Conservation (phyloP, 2,888 invertebrate genomes). For the Sericinus montela region DNA sequence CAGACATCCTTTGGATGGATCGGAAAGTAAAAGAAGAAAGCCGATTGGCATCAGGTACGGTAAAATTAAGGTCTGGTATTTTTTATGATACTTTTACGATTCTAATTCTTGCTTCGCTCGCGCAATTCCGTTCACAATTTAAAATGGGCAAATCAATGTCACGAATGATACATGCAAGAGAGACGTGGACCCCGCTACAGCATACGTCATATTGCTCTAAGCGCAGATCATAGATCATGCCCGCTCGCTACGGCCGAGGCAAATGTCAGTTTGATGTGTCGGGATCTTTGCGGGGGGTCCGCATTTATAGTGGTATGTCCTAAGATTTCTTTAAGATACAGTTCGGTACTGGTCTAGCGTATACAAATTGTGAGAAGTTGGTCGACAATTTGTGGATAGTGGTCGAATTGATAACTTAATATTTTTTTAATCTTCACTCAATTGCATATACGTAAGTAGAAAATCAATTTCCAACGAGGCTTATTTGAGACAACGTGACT, state of each 20-base stretch:
- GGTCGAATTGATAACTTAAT: too few species aligned
- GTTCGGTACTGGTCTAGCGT: neutral
- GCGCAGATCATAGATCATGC: constrained; percentile 27
- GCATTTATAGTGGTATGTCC: neutral
- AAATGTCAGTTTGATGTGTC: constrained; percentile 32
- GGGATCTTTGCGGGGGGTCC: constrained; percentile 9
- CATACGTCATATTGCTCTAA: constrained; percentile 30
- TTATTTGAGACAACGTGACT: too few species aligned
- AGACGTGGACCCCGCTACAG: constrained; percentile 25
- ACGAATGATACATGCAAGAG: constrained; percentile 30
- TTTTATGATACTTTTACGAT: too few species aligned
- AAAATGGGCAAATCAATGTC: constrained; percentile 39
- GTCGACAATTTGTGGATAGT: too few species aligned
- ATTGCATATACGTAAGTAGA: too few species aligned
- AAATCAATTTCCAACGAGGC: too few species aligned
- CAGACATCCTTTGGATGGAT: too few species aligned
- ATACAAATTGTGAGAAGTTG: neutral
- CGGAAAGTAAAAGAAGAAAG: too few species aligned
- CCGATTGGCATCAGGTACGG: too few species aligned
- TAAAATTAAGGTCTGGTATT: too few species aligned
- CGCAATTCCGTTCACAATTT: constrained; percentile 24
- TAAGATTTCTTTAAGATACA: neutral
- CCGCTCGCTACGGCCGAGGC: constrained; percentile 21
- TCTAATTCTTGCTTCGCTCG: constrained; percentile 2
- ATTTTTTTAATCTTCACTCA: too few species aligned